Base-by-base conservation (phyloP, 2,888 invertebrate species). In the Congeria kusceri region DNA sequence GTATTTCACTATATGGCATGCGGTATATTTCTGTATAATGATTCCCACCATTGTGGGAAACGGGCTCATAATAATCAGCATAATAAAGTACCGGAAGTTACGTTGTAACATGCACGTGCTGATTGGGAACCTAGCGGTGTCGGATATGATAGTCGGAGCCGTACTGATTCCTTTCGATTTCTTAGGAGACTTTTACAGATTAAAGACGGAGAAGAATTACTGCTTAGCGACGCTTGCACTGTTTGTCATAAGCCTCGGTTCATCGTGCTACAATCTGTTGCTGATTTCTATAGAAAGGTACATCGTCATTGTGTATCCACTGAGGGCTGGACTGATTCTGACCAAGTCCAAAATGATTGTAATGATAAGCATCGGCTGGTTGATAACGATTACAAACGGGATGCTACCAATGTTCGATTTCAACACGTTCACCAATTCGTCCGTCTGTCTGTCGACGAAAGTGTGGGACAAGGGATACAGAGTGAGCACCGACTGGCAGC, bases 251-350 rank as follows among this genome's bases (percentile, higher is more conserved):
- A 73, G 73, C 27, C 69, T 73, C 28, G 78, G 78, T 7, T 58
- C 53, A 5, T 77, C 78, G 0, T 78, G 78, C 46, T 59, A 58
- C 27, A 73, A 68, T 32, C n/a, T 78, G 23, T 47, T 78, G 63
- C 29, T 78, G 47, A 78, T 78, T 28, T 78, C 78, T 23, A 63
- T 69, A 13, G 78, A 78, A 46, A 28, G 78, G 28, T 78, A 68
- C 39, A 32, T 65, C 0, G 57, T 64, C 1, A 78, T 78, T 15
- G 65, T 58, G 5, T 78, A 57, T 44, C 78, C 78, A 18, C n/a
- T 78, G 20, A 29, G 23, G 23, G 23, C 28, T 32, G 28, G 25
- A 3, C 9, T n/a, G 18, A 47, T 58, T 3, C 27, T 68, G 9
- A 73, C 72, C 0, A 63, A 47, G 0, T 18, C 18, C 3, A 49